These are phyloP conservation scores for Drosophila greeni DNA, from an alignment of 2,888 invertebrate genomes.

Conservation along the genomic window DNA sequence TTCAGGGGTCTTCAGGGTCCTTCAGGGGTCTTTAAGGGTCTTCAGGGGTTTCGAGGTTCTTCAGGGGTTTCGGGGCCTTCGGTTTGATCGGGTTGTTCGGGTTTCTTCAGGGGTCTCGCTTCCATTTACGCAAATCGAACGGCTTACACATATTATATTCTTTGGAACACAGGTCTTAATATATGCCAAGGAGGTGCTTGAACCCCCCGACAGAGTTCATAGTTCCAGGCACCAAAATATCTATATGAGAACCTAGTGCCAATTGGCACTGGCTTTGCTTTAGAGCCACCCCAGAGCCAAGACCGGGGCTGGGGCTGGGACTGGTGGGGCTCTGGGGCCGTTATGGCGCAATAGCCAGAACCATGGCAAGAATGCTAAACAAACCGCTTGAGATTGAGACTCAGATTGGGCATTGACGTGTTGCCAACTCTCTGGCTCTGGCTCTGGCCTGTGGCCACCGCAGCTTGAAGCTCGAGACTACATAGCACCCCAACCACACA, in stretches of 20 bases:
- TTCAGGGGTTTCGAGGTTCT: too few relatives aligned
- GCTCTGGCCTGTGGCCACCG: too few relatives aligned
- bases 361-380: constrained; percentile 66
- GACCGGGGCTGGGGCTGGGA: background rate
- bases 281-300: constrained; percentile 27
- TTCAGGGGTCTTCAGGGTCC: too few relatives aligned
- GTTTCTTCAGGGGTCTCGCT: too few relatives aligned
- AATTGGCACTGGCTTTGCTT: background rate
- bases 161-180: constrained; percentile 48
- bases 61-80: too few relatives aligned
- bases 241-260: constrained; percentile 1
- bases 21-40: too few relatives aligned
- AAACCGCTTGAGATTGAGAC: constrained; percentile 53
- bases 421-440: constrained; percentile 48
- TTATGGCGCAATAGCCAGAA: constrained; percentile 64
- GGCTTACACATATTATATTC: constrained; percentile 25
- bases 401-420: constrained; percentile 47
- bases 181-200: constrained; percentile 62
- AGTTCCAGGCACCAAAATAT: background rate
- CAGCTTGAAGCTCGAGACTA: constrained; percentile 2
- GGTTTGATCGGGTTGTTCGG: too few relatives aligned
- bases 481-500: background rate
- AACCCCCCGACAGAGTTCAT: constrained; percentile 44
- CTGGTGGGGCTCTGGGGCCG: constrained; percentile 27
- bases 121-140: constrained; percentile 63